These are phyloP conservation scores for Donacobius atricapilla DNA, from an alignment of 2,113 vertebrate genomes.

Conservation along the genomic window DNA sequence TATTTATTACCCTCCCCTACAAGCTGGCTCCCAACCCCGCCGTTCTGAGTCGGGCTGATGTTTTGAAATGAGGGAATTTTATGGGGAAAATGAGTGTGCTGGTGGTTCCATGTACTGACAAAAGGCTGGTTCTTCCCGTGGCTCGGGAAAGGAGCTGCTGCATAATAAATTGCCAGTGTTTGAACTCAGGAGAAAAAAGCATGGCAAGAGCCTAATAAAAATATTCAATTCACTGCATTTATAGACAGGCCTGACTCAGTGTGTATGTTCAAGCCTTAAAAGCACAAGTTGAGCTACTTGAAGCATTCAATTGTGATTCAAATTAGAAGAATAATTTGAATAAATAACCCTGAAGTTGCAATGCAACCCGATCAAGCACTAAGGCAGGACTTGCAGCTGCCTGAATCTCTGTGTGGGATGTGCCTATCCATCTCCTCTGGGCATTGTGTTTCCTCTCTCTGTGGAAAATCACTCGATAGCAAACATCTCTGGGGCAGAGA, in stretches of 20 bases:
- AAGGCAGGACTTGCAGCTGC: background rate
- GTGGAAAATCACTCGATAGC: background rate
- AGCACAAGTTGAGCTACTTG: background rate
- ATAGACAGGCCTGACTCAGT: background rate
- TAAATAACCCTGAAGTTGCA: background rate
- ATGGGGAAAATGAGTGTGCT: background rate
- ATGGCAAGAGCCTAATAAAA: constrained; percentile 11
- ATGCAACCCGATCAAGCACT: background rate
- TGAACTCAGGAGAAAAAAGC: constrained; percentile 21
- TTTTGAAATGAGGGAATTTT: background rate
- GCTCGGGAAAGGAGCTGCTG: background rate
- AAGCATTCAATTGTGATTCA: constrained; percentile 12
- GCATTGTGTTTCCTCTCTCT: background rate
- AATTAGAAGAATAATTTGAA: constrained; percentile 15
- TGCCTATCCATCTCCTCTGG: background rate
- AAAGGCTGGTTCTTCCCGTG: background rate
- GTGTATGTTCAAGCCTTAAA: background rate
- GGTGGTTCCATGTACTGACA: background rate
- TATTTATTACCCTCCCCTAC: background rate
- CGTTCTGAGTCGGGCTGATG: constrained; percentile 31
- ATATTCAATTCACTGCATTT: constrained; percentile 5
- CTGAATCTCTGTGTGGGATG: background rate
- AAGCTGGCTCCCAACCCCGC: background rate
- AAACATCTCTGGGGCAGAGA: background rate
- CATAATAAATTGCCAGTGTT: background rate